phyloP scores from a whole-genome alignment of 2,113 vertebrate species.

The Megatriorchis doriae region DNA sequence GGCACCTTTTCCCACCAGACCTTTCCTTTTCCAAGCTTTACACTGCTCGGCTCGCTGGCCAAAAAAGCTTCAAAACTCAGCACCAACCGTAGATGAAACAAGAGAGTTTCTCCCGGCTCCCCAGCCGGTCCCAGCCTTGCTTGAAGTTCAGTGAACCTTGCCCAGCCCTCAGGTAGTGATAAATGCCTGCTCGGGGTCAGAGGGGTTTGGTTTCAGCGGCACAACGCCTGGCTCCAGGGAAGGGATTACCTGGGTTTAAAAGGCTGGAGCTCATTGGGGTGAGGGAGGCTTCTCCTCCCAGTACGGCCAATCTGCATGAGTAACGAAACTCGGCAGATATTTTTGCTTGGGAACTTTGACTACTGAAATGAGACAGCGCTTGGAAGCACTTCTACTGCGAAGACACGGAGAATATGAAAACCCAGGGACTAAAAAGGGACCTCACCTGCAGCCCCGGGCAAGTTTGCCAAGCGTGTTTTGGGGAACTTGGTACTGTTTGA shows the following conservation, averaged over 20 bases:
- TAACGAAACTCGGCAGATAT: not conserved
- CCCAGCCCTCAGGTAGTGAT: not conserved
- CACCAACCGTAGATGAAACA: not conserved
- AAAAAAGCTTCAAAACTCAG: not conserved
- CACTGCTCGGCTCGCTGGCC: not conserved
- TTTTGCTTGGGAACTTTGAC: not conserved
- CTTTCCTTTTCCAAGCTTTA: not conserved
- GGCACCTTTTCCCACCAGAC: not conserved
- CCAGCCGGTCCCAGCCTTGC: not conserved
- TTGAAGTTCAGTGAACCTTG: not conserved
- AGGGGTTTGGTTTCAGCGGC: not conserved
- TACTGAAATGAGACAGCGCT: not conserved
- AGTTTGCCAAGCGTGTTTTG: not conserved
- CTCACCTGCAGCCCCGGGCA: not conserved
- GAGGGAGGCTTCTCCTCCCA: not conserved
- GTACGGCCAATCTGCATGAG: accelerated
- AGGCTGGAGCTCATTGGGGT: not conserved
- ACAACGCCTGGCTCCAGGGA: not conserved
- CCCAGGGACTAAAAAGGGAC: not conserved
- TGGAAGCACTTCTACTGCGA: not conserved
- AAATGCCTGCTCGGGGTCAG: not conserved
- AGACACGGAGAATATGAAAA: accelerated
- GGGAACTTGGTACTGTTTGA: not conserved
- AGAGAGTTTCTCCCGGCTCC: not conserved
- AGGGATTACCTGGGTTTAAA: not conserved